Base-by-base conservation (phyloP, 92 coral and sea anemone genomes). In the Phenganax stokvisi region DNA sequence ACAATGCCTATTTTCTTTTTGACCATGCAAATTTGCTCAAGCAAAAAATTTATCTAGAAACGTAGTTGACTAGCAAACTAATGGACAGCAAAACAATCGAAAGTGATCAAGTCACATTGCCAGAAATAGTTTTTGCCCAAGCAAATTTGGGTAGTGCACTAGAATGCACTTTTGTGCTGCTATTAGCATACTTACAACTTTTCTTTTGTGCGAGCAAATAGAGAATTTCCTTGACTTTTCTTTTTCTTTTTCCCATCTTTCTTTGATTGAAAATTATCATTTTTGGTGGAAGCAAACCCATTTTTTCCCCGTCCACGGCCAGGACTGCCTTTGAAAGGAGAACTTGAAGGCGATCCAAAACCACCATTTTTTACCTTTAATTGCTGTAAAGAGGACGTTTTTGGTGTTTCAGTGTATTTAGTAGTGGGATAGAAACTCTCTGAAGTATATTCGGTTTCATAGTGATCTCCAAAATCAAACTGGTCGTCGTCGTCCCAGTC, bases 231-330 rank as follows among this genome's bases (percentile, higher is more conserved):
- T 27, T 77, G 81, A 31, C 81, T 71, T 59, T 59, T 77, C 25
- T 20, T 20, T 20, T 20, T 20, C 25, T 20, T 20, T 20, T 20
- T 20, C 25, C 25, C 25, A 25, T 47, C 61, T 57, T 59, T 57
- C 51, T 75, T 75, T 3, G 64, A 62, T 62, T 28, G 31, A 15
- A 62, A 20, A 20, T 20, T 20, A 20, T 20, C 25, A 20, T 20
- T 20, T 20, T 20, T 20, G 12, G 0, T 68, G 16, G 16, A 11
- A 28, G 37, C 10, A 64, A 64, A 64, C 52, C 73, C 96, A 13
- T 92, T 88, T 74, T 92, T 92, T 30, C 97, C 97, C 52, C 97
- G 82, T 6, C 97, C 97, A 13, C 97, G 88, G 0, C 96, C 97
- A 11, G 97, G 92, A 5, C 92, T 92, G 44, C 90, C 85, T 61